These are phyloP conservation scores for Folsomia manolachei DNA, from an alignment of 2,888 invertebrate genomes.

Conservation along the genomic window DNA sequence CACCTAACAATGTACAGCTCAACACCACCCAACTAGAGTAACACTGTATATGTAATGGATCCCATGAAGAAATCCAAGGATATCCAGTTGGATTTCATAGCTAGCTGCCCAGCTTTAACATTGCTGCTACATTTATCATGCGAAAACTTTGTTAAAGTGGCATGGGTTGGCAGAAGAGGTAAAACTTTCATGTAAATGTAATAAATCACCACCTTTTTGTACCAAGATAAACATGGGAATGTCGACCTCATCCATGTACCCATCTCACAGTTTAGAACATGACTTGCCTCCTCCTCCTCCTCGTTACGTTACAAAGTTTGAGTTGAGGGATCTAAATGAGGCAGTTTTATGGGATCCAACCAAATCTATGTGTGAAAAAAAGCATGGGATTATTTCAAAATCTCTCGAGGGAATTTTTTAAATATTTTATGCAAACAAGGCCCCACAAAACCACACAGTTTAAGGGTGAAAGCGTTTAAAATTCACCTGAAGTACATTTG, in stretches of 20 bases:
- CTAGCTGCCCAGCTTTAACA: conserved; percentile 6
- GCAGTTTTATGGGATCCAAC: conserved; percentile 7
- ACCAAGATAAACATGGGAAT: conserved; percentile 93
- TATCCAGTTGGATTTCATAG: not conserved
- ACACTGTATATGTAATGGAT: not conserved
- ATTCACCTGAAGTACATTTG: conserved; percentile 23
- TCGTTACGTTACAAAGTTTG: conserved; percentile 18
- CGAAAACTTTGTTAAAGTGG: conserved; percentile 22
- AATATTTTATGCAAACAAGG: conserved; percentile 20
- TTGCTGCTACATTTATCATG: conserved; percentile 16
- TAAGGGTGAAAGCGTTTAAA: conserved; percentile 9
- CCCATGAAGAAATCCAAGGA: not conserved
- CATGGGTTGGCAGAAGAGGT: conserved; percentile 19
- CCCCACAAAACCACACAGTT: conserved; percentile 6
- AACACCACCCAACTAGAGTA: not conserved
- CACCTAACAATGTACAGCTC: too few relatives aligned
- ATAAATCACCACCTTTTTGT: conserved; percentile 63
- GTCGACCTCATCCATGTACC: conserved; percentile 89
- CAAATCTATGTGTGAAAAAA: conserved; percentile 23
- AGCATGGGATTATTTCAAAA: conserved; percentile 13
- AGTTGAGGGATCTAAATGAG: conserved; percentile 21
- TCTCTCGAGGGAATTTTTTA: conserved; percentile 19
- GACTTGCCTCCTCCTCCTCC: conserved; percentile 15
- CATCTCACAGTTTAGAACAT: conserved; percentile 62
- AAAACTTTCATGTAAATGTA: conserved; percentile 23